Evolutionary conservation across 2,888 invertebrate genomes (phyloP).

Genomic region (Lasioglossum calceatum): DNA sequence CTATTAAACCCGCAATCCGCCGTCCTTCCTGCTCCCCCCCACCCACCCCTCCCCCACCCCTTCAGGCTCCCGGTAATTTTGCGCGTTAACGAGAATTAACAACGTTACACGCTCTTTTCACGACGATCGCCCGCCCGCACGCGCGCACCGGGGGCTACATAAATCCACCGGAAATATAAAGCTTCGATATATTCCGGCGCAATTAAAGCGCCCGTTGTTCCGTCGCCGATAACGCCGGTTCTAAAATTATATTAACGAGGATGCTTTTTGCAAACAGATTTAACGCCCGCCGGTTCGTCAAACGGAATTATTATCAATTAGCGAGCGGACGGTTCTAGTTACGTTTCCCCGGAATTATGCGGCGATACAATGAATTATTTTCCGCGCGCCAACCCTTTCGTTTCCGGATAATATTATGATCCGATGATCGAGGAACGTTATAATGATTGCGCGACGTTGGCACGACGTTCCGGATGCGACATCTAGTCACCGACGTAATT

Average conservation of each 20-base stretch:
- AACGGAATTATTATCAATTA: slow-evolving; percentile 43
- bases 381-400: not conserved
- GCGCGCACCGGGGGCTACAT: not conserved
- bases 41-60: not conserved
- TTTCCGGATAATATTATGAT: not conserved
- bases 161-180: slow-evolving; percentile 48
- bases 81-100: slow-evolving; percentile 51
- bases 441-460: not conserved
- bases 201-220: slow-evolving; percentile 41
- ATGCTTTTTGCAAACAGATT: slow-evolving; percentile 31
- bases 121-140: not conserved
- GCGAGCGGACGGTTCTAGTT: slow-evolving; percentile 9
- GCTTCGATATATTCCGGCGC: slow-evolving; percentile 43
- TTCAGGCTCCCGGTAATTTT: slow-evolving; percentile 28
- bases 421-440: not conserved
- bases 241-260: slow-evolving; percentile 8
- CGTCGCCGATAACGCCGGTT: slow-evolving; percentile 37
- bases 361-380: slow-evolving; percentile 16
- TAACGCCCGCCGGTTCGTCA: slow-evolving; percentile 22
- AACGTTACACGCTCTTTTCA: slow-evolving; percentile 41
- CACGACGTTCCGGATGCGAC: not conserved
- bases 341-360: slow-evolving; percentile 20
- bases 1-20: slow-evolving; percentile 32
- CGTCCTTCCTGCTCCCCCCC: not conserved
- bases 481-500: not conserved